Evolutionary conservation across 37 sponge, comb jelly and placozoan genomes (phyloP).

Genomic region (Axinella damicornis): DNA sequence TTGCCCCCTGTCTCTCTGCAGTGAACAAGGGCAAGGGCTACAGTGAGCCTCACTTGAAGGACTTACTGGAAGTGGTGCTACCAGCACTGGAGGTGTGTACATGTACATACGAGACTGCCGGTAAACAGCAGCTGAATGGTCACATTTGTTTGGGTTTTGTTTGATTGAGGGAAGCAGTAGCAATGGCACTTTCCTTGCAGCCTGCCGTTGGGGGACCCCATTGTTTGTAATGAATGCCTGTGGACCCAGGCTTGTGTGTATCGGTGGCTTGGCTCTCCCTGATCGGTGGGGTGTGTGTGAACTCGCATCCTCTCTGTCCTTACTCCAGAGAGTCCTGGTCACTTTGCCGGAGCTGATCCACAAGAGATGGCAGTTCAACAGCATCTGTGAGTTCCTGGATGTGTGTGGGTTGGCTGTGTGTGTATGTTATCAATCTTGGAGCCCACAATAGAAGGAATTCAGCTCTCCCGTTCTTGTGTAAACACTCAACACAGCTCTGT

Average conservation of each 20-base stretch:
- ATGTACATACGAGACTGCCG: neutral
- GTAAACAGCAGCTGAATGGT: neutral
- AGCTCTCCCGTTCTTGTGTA: too few species aligned
- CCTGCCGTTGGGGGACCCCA: neutral
- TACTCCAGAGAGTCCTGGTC: conserved; percentile 65
- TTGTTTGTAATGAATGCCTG: neutral
- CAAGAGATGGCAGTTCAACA: conserved; percentile 86
- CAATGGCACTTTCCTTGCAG: too few species aligned
- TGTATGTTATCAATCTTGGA: too few species aligned
- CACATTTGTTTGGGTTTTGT: neutral
- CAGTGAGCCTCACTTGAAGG: conserved; percentile 45
- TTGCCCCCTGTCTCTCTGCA: neutral
- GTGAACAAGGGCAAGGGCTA: conserved; percentile 41
- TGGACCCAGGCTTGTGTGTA: neutral
- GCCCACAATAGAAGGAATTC: too few species aligned
- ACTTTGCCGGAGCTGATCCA: conserved; percentile 81
- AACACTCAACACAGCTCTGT: too few species aligned
- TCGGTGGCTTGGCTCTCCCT: neutral
- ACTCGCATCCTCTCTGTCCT: neutral
- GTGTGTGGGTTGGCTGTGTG: too few species aligned
- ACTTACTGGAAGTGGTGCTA: conserved; percentile 53
- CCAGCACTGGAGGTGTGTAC: conserved; percentile 73
- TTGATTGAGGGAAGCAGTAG: neutral
- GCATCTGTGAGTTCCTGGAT: conserved; percentile 83
- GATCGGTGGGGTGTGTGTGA: neutral